These are phyloP conservation scores for Metopia argyrocephala DNA, from an alignment of 2,888 invertebrate species.

Conservation along the genomic window DNA sequence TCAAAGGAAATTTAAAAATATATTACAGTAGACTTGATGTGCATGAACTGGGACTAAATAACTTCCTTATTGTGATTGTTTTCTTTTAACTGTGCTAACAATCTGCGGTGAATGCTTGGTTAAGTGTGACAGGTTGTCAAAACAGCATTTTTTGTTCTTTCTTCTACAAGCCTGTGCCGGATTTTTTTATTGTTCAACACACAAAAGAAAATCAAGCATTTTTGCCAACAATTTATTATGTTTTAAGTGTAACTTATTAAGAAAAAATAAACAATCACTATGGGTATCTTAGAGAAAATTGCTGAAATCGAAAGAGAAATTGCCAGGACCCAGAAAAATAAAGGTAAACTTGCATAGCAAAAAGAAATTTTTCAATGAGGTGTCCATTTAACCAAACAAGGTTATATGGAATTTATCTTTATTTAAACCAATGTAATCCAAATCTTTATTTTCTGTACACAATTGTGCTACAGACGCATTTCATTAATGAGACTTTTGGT, in stretches of 20 bases:
- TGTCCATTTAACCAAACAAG: constrained; percentile 44
- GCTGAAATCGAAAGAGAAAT: constrained; percentile 99
- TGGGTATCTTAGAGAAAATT: constrained; percentile 99
- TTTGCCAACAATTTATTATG: constrained; percentile 41
- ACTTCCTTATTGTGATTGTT: constrained; percentile 40
- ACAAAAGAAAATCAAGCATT: constrained; percentile 9
- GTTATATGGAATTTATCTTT: constrained; percentile 42
- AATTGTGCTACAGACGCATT: too few relatives aligned
- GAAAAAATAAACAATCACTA: constrained; percentile 75
- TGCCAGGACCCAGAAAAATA: constrained; percentile 98
- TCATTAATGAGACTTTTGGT: too few relatives aligned
- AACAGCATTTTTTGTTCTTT: constrained; percentile 46
- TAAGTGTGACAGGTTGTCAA: constrained; percentile 30
- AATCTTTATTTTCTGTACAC: too few relatives aligned
- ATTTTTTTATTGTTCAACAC: constrained; percentile 37
- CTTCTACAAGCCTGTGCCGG: constrained; percentile 33
- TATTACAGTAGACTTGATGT: not conserved
- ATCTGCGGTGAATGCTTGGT: not conserved
- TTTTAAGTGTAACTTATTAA: constrained; percentile 38
- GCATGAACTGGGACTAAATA: not conserved
- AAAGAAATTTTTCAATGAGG: constrained; percentile 5
- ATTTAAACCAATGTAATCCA: too few relatives aligned
- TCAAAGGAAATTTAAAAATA: not conserved
- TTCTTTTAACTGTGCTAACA: not conserved
- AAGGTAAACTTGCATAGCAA: constrained; percentile 84